Evolutionary conservation across 2,797 vertebrate species (phyloP), one percentile per base, ranked within the genome.

Genomic region (Mycteria americana): DNA sequence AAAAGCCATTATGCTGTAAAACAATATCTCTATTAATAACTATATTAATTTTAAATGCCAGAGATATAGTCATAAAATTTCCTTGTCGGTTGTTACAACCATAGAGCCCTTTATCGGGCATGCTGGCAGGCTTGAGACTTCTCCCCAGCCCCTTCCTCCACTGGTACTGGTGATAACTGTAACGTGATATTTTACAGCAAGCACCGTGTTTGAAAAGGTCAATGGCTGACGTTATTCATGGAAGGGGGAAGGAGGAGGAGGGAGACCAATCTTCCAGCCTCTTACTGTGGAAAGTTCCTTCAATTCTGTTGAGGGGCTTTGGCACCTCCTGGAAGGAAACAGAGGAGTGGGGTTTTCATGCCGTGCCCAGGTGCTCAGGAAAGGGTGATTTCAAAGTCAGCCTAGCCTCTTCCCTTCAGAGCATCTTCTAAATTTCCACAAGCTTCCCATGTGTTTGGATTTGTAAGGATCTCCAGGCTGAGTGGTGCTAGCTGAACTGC

Each of bases 41-140:
- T 81, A 18, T 67, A 95, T 96, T 96, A 76, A 96, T 96, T 97
- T 96, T 46, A 97, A 98, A 97, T 96, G 96, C 92, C 96, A 97
- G 70, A 65, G 91, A 53, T 59, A 70, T 16, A 94, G 90, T 35
- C 2, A 7, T 96, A 97, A 97, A 96, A 73, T 10, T 88, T 84
- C 80, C 79, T 69, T 69, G 69, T 62, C 59, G 83, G 73, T 67
- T 94, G 79, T 78, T 74, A 80, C 3, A 43, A 88, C 67, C 84
- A 31, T 13, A 6, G 81, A 91, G 73, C 54, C 50, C 35, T 73
- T 93, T 84, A 21, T 24, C 79, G 56, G 31, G 64, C 46, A 18
- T 25, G 28, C 91, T 28, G 19, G 54, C 43, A 10, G 25, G 37
- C 48, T 68, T 50, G 62, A 78, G 86, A 46, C 67, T 93, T 48